These are phyloP conservation scores for Myiozetetes cayanensis DNA, from an alignment of 2,113 vertebrate species.

Conservation along the genomic window DNA sequence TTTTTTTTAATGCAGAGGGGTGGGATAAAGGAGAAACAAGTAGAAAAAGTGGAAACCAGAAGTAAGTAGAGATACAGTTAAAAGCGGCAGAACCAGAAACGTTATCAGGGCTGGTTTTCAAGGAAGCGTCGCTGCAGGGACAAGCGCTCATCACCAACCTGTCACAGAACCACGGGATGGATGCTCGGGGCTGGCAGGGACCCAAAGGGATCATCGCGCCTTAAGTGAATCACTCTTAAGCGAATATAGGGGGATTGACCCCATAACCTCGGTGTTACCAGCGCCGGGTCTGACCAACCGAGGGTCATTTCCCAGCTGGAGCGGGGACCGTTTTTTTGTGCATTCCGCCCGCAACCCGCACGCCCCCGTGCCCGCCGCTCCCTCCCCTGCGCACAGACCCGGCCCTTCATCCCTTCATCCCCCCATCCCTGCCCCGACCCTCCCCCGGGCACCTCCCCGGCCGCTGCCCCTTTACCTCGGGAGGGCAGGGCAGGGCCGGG, in stretches of 20 bases:
- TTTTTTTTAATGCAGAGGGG: rapidly evolving
- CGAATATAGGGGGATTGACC: not conserved
- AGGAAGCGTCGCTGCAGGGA: rapidly evolving
- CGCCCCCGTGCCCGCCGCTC: not conserved
- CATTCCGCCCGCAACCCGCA: rapidly evolving
- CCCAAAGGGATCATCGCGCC: not conserved
- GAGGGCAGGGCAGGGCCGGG: too few relatives aligned
- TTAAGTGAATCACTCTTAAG: too few relatives aligned
- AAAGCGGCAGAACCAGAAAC: rapidly evolving
- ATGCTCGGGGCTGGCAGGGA: too few relatives aligned
- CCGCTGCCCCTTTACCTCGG: too few relatives aligned
- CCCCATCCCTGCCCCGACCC: too few relatives aligned
- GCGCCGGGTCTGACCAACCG: too few relatives aligned
- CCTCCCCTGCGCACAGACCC: not conserved
- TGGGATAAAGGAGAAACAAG: not conserved
- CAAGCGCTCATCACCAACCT: not conserved
- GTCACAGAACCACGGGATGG: not conserved
- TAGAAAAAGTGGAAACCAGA: too few relatives aligned
- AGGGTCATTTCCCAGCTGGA: rapidly evolving
- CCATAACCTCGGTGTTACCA: not conserved
- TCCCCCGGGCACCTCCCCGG: not conserved
- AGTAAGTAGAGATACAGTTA: rapidly evolving
- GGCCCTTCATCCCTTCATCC: too few relatives aligned
- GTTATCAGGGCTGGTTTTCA: not conserved
- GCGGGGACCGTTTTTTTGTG: rapidly evolving